phyloP scores from a whole-genome alignment of 1,140 invertebrate species.

The Drosophila lacteicornis region DNA sequence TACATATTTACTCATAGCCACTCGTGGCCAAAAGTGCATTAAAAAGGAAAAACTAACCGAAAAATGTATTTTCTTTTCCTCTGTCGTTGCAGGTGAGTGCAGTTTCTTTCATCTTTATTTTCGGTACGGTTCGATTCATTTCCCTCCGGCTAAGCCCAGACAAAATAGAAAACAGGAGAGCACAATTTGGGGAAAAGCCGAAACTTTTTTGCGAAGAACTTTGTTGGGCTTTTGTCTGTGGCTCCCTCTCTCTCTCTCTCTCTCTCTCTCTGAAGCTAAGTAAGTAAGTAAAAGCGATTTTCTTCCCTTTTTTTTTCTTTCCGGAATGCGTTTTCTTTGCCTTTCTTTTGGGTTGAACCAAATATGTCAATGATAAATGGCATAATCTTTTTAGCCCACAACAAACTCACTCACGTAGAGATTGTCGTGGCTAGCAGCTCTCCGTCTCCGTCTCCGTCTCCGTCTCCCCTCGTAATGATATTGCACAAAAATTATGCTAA shows the following conservation, averaged over 20 bases:
- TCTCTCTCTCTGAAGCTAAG: not conserved
- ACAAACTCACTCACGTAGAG: slow-evolving; percentile 35
- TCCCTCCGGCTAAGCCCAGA: slow-evolving; percentile 28
- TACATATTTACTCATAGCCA: slow-evolving; percentile 18
- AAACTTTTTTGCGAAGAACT: slow-evolving; percentile 34
- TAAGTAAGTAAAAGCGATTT: slow-evolving; percentile 56
- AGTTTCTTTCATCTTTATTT: slow-evolving; percentile 51
- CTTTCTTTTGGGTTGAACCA: slow-evolving; percentile 3
- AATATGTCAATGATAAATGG: slow-evolving; percentile 78
- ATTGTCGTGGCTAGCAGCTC: slow-evolving; percentile 1
- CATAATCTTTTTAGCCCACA: slow-evolving; percentile 59
- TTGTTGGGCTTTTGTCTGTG: slow-evolving; percentile 19
- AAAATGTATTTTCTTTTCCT: slow-evolving; percentile 22
- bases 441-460: too few species aligned
- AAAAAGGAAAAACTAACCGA: slow-evolving; percentile 30
- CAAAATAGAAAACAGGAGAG: slow-evolving; percentile 8
- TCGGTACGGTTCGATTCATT: slow-evolving; percentile 37
- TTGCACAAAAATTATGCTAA: slow-evolving; percentile 81
- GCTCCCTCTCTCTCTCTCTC: not conserved
- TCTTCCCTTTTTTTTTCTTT: slow-evolving; percentile 9
- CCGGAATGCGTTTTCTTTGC: slow-evolving; percentile 33
- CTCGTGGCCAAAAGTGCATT: slow-evolving; percentile 25
- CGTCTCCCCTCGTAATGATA: slow-evolving; percentile 60
- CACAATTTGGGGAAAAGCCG: slow-evolving; percentile 18
- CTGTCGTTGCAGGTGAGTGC: slow-evolving; percentile 72